phyloP scores from a whole-genome alignment of 2,113 vertebrate species.

The Morphnarchus princeps region DNA sequence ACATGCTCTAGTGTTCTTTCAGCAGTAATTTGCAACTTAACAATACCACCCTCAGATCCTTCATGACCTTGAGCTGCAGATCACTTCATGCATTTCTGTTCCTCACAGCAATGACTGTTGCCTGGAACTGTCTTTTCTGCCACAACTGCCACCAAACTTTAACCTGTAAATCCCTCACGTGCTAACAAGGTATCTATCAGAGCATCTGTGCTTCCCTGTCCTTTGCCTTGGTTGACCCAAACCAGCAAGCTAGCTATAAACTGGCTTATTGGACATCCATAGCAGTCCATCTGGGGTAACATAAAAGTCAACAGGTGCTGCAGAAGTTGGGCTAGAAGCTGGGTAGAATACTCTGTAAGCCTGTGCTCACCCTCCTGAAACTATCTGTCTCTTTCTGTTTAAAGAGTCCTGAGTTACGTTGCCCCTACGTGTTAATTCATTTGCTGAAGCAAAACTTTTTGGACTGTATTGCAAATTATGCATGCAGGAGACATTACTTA shows the following conservation, averaged over 20 bases:
- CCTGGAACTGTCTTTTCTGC: neutral
- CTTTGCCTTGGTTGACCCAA: neutral
- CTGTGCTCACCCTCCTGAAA: neutral
- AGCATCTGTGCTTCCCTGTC: neutral
- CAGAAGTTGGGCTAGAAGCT: neutral
- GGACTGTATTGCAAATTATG: neutral
- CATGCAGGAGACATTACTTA: slow-evolving; percentile 35
- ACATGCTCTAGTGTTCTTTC: neutral
- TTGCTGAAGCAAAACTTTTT: slow-evolving; percentile 32
- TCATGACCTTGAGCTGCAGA: neutral
- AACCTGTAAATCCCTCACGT: neutral
- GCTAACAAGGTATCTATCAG: neutral
- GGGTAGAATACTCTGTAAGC: neutral
- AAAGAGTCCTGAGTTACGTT: neutral
- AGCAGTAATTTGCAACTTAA: neutral
- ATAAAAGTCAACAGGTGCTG: neutral
- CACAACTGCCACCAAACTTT: neutral
- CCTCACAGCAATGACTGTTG: neutral
- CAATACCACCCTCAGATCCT: neutral
- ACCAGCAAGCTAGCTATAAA: neutral
- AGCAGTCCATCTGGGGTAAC: neutral
- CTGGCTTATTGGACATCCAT: neutral
- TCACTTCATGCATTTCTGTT: neutral
- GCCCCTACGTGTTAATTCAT: neutral
- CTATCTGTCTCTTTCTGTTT: neutral